Conservation (phyloP, 2,888 invertebrate species). For the Thereva nobilitata region DNA sequence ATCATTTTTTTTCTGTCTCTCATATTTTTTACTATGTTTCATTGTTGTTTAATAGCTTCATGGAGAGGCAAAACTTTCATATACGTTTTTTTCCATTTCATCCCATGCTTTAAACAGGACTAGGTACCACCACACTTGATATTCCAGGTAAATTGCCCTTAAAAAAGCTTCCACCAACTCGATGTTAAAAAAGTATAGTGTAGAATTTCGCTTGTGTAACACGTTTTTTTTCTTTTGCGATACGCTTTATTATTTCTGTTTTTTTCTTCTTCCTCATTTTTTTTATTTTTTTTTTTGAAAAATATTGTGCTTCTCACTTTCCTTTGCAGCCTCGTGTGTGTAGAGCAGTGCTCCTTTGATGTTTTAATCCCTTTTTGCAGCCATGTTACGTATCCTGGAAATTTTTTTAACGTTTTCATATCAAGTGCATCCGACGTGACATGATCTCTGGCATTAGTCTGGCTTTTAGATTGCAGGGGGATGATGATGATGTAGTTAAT, state of each 20-base stretch:
- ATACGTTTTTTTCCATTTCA: constrained; percentile 34
- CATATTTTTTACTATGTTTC: constrained; percentile 10
- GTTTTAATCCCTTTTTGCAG: constrained; percentile 18
- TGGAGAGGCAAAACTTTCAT: constrained; percentile 25
- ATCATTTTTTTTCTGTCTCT: constrained; percentile 9
- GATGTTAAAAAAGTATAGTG: constrained; percentile 4
- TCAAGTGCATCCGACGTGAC: neutral
- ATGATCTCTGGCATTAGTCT: no score
- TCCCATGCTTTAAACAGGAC: constrained; percentile 43
- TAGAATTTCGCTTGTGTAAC: constrained; percentile 21
- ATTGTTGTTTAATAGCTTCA: neutral
- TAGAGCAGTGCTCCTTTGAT: constrained; percentile 5
- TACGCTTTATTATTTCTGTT: no score
- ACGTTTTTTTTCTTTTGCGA: no score
- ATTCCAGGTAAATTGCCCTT: constrained; percentile 44
- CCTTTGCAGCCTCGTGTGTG: constrained; percentile 5
- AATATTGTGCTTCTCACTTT: constrained; percentile 17
- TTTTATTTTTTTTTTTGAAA: constrained; percentile 3
- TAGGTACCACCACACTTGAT: constrained; percentile 43
- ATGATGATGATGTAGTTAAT: no score
- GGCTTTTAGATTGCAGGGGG: no score
- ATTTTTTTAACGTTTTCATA: neutral
- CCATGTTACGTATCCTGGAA: neutral
- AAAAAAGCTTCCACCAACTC: constrained; percentile 13
- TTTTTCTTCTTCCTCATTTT: neutral